Conservation (phyloP, 1,140 invertebrate genomes). For the Coptotermes formosanus region DNA sequence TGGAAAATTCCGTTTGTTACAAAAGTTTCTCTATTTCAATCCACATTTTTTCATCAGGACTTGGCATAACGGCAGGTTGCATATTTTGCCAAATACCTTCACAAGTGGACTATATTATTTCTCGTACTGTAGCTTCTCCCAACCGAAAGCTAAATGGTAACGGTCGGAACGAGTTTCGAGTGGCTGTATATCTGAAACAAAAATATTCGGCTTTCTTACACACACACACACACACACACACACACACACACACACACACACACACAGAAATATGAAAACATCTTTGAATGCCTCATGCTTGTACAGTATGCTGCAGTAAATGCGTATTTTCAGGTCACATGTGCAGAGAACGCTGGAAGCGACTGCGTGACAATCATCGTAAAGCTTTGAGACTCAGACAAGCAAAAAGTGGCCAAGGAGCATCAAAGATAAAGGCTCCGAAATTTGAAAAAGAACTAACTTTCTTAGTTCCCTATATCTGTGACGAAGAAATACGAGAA, state of each 20-base stretch:
- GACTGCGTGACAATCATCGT: slow-evolving; percentile 2
- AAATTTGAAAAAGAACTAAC: slow-evolving; percentile 37
- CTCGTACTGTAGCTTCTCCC: background rate
- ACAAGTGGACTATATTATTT: background rate
- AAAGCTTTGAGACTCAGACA: slow-evolving; percentile 22
- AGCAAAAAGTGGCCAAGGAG: slow-evolving; percentile 36
- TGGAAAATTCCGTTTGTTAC: slow-evolving; percentile 44
- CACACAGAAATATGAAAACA: background rate
- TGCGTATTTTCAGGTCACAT: background rate
- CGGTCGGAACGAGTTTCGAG: slow-evolving; percentile 22
- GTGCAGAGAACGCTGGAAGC: slow-evolving; percentile 27
- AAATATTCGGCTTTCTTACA: background rate
- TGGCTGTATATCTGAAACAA: slow-evolving; percentile 24
- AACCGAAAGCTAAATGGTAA: background rate
- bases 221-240: too few species aligned
- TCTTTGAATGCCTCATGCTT: background rate
- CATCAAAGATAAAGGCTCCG: slow-evolving; percentile 35
- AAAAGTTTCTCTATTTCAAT: slow-evolving; percentile 39
- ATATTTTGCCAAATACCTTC: slow-evolving; percentile 7
- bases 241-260: too few species aligned
- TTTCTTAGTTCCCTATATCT: slow-evolving; percentile 35
- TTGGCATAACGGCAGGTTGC: background rate
- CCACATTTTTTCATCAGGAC: slow-evolving; percentile 15
- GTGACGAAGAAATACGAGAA: slow-evolving; percentile 34
- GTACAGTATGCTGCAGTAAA: background rate